Base-by-base conservation (phyloP, 1,140 invertebrate species). In the Vollenhovia emeryi region DNA sequence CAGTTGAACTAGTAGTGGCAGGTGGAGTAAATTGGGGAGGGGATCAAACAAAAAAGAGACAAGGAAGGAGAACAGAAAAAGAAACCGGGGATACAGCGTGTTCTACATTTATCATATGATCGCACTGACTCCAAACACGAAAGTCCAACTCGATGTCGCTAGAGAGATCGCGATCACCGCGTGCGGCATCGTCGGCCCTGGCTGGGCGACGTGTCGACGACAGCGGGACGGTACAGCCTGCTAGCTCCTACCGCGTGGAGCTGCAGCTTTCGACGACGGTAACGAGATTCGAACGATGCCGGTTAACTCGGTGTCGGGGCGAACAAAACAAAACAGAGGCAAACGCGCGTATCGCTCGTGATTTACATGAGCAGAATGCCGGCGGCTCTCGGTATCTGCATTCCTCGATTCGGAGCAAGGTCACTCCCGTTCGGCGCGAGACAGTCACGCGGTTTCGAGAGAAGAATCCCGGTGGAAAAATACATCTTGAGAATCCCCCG, bases 31-130 rank as follows among this genome's bases (percentile, higher is more conserved):
- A 18, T 21, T 7, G 4, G 43, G 33, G 18, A 30, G 62, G 80
- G 36, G 36, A 11, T 21, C 27, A 48, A 88, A 57, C 33, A 71
- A 90, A 88, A 74, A 69, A 83, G 87, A 84, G 0, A 68, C 84
- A 89, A 62, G 55, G 85, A 85, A 69, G 59, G 66, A 90, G 88
- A 86, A 85, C 89, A 79, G 43, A 87, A 91, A 92, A 93, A 91
- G 89, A 93, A 93, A 86, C 36, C 64, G 43, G 73, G 73, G 13
- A 18, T 86, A 87, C 69, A 84, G 59, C 79, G 87, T 86, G 90
- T 89, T 91, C 94, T 94, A 94, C 94, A 94, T 94, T 92, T 91
- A 94, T 94, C 92, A 93, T 92, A 91, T 91, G 88, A 89, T 86
- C 66, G 87, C 30, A 78, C 85, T 73, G 89, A 76, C 45, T 57